A percentile compares a stretch with the other conserved stretches of the same genome.
Conservation (phyloP, 2,113 vertebrate species). For the Leptobrachium leishanense region DNA sequence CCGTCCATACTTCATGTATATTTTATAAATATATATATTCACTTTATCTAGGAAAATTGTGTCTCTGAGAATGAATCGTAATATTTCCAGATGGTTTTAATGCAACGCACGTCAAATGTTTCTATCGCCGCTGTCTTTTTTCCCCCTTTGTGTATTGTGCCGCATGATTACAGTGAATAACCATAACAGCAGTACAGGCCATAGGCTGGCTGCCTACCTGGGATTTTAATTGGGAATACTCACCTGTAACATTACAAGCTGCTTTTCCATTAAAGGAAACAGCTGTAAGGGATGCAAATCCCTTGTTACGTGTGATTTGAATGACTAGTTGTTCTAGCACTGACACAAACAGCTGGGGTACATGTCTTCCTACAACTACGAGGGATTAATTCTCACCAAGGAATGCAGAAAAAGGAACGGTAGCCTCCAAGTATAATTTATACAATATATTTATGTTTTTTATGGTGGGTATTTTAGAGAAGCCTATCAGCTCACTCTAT, state of each 20-base stretch:
- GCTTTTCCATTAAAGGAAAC: conserved; percentile 20
- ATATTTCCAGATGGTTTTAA: too few relatives aligned
- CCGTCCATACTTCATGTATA: too few relatives aligned
- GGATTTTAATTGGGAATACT: conserved; percentile 27
- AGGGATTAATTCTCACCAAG: background rate
- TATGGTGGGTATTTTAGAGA: too few relatives aligned
- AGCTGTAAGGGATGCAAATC: conserved; percentile 26
- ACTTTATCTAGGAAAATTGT: too few relatives aligned
- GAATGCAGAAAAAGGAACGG: background rate
- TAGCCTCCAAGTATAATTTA: background rate
- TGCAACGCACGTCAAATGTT: too few relatives aligned
- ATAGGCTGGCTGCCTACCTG: conserved; percentile 11
- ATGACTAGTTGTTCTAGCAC: conserved; percentile 13
- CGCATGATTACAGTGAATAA: conserved; percentile 18
- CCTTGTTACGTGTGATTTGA: conserved; percentile 25
- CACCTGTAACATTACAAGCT: conserved; percentile 26
- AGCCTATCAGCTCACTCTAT: too few relatives aligned
- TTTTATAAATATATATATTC: too few relatives aligned
- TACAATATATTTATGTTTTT: background rate
- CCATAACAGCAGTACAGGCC: background rate
- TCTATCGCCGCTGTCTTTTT: background rate
- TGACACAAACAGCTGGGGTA: conserved; percentile 4
- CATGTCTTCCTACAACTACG: conserved; percentile 13
- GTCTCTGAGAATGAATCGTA: too few relatives aligned
- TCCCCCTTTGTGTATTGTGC: background rate